A percentile compares a stretch with the other conserved stretches of the same genome.
phyloP scores from a whole-genome alignment of 2,113 vertebrate genomes.

The Helogale parvula region DNA sequence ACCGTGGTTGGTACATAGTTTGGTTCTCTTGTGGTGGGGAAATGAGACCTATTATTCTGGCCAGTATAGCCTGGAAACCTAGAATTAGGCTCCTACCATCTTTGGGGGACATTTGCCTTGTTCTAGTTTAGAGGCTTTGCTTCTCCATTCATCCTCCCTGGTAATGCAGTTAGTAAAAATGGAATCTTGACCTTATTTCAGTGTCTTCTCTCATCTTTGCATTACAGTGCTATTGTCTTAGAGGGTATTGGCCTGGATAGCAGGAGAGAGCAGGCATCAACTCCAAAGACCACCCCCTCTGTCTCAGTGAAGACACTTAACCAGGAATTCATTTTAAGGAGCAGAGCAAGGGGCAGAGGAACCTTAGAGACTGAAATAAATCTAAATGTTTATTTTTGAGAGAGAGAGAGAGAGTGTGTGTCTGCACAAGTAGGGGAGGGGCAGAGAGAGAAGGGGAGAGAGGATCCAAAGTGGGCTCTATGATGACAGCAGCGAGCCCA shows the following conservation, averaged over 20 bases:
- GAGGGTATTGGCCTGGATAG: background rate
- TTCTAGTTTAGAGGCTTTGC: background rate
- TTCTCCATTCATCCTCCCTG: background rate
- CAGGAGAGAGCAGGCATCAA: background rate
- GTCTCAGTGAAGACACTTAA: background rate
- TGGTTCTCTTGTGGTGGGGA: background rate
- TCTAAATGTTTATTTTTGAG: too few species aligned
- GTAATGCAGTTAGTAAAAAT: background rate
- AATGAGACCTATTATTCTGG: background rate
- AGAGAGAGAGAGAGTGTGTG: background rate
- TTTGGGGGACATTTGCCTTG: background rate
- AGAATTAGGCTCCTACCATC: background rate
- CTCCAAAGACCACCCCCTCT: background rate
- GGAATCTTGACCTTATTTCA: background rate
- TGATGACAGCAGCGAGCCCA: too few species aligned
- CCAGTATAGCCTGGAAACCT: background rate
- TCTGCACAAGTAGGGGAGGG: background rate
- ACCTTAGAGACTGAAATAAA: background rate
- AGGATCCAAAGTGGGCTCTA: too few species aligned
- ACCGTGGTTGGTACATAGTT: background rate
- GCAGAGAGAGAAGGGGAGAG: background rate
- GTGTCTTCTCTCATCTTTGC: background rate
- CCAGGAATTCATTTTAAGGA: background rate
- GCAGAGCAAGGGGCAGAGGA: background rate
- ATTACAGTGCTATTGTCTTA: background rate